Evolutionary conservation across 1,140 invertebrate genomes (phyloP).

Genomic region (Helicoverpa zea): DNA sequence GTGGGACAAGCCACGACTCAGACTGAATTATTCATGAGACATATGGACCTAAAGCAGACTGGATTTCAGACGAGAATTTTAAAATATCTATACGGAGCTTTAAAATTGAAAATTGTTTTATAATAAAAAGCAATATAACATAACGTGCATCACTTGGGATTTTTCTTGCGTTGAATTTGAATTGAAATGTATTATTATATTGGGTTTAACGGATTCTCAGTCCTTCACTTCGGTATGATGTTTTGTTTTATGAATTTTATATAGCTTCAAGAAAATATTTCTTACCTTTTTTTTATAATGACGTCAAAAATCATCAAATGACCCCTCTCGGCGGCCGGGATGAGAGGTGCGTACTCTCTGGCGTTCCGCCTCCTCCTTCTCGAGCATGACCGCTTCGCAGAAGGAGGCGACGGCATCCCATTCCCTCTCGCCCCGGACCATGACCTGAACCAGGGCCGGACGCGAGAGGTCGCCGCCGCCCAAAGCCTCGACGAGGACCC

Average conservation of each 20-base stretch:
- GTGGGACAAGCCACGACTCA: constrained; percentile 72
- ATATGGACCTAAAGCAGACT: constrained; percentile 85
- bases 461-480: too few relatives aligned
- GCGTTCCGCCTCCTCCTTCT: too few relatives aligned
- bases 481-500: too few relatives aligned
- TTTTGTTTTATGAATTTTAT: neutral
- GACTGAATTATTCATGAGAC: constrained; percentile 84
- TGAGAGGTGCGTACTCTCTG: too few relatives aligned
- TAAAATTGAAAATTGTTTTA: constrained; percentile 80
- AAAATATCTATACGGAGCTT: constrained; percentile 81
- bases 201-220: neutral
- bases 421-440: too few relatives aligned
- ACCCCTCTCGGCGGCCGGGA: too few relatives aligned
- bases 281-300: too few relatives aligned
- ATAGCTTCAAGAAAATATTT: too few relatives aligned
- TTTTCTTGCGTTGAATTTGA: constrained; percentile 19
- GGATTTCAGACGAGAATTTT: constrained; percentile 84
- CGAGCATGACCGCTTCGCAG: too few relatives aligned
- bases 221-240: neutral
- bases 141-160: constrained; percentile 39
- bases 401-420: too few relatives aligned
- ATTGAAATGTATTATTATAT: constrained; percentile 6
- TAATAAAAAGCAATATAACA: constrained; percentile 57
- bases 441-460: too few relatives aligned
- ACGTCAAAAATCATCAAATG: too few relatives aligned